Conservation (phyloP, 2,797 vertebrate species). For the Cheirogaleus major region DNA sequence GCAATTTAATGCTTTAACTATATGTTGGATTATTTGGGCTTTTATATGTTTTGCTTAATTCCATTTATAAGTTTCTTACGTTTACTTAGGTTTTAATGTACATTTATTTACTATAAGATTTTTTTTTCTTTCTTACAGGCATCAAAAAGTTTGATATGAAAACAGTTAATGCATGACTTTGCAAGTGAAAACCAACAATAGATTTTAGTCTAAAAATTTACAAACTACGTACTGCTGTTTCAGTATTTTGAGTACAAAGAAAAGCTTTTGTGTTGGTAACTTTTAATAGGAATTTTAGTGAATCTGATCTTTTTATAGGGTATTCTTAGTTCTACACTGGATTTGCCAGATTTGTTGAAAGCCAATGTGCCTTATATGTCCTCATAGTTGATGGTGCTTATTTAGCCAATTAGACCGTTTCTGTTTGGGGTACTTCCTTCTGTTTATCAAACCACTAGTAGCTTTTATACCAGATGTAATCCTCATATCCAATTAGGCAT, state of each 20-base stretch:
- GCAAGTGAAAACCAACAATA: conserved; percentile 70
- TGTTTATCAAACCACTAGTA: not conserved
- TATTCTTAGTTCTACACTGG: conserved; percentile 44
- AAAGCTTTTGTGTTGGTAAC: conserved; percentile 63
- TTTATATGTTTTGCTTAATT: conserved; percentile 53
- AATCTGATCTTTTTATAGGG: conserved; percentile 47
- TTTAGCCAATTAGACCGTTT: conserved; percentile 18
- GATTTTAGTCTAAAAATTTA: conserved; percentile 68
- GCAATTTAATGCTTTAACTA: conserved; percentile 13
- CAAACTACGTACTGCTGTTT: conserved; percentile 57
- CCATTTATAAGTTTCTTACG: conserved; percentile 48
- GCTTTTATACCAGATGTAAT: conserved; percentile 11
- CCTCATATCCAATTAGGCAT: not conserved
- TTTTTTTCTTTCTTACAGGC: conserved; percentile 81
- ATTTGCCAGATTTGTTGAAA: conserved; percentile 44
- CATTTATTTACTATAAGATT: conserved; percentile 76
- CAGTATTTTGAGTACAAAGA: conserved; percentile 67
- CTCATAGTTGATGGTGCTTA: conserved; percentile 4
- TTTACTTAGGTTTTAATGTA: conserved; percentile 63
- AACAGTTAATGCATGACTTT: conserved; percentile 76
- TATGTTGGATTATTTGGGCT: conserved; percentile 18
- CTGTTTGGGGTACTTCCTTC: not conserved
- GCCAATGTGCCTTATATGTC: not conserved
- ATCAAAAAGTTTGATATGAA: conserved; percentile 79
- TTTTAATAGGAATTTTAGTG: conserved; percentile 46